phyloP scores from a whole-genome alignment of 1,140 invertebrate species.

The Plectrocnemia conspersa region DNA sequence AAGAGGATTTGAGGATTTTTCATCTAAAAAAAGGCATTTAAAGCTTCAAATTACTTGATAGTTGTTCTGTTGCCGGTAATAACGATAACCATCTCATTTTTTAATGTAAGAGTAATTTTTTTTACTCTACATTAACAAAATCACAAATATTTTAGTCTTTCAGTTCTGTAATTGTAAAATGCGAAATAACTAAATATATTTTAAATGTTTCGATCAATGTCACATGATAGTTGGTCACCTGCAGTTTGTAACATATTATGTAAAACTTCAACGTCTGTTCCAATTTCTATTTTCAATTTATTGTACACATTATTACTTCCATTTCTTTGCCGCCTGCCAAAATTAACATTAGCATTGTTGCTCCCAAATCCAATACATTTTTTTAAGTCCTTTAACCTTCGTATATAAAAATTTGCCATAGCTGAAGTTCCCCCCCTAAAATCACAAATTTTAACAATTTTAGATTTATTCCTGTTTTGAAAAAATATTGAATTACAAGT shows the following conservation, averaged over 20 bases:
- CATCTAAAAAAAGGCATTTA: too few relatives aligned
- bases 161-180: constrained; percentile 2
- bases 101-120: too few relatives aligned
- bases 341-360: constrained; percentile 10
- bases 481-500: constrained; percentile 11
- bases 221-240: constrained; percentile 8
- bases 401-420: constrained; percentile 6
- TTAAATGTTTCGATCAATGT: constrained; percentile 5
- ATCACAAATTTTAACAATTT: too few relatives aligned
- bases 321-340: constrained; percentile 1
- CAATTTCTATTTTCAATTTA: constrained; percentile 12
- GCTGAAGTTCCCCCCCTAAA: constrained; percentile 5
- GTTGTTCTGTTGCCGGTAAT: too few relatives aligned
- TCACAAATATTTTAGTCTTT: constrained; percentile 9
- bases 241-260: constrained; percentile 6
- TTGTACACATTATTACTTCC: constrained; percentile 10
- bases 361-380: constrained; percentile 9
- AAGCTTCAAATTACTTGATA: too few relatives aligned
- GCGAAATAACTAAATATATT: constrained; percentile 4
- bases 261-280: too few relatives aligned
- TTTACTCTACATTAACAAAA: too few relatives aligned
- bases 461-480: constrained; percentile 4
- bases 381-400: constrained; percentile 2
- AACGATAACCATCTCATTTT: too few relatives aligned
- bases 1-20: too few relatives aligned